Conservation (phyloP, 2,797 vertebrate species). For the Chaenodraco wilsoni region DNA sequence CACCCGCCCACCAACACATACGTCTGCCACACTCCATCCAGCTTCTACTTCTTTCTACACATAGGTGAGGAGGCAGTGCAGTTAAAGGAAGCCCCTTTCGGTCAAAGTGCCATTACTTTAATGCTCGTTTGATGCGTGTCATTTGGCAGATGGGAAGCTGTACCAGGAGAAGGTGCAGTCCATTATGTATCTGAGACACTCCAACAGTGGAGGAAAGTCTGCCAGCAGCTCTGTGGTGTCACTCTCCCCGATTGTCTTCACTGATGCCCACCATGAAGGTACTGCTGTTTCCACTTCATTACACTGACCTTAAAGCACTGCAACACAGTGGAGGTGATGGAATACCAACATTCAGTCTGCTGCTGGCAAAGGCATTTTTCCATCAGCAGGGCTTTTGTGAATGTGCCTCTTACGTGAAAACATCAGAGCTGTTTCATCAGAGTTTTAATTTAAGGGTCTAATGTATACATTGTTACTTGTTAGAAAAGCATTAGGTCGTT, state of each 20-base stretch:
- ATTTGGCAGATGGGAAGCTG: constrained; percentile 91
- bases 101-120: constrained; percentile 13
- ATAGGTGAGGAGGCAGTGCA: constrained; percentile 85
- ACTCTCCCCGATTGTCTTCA: constrained; percentile 87
- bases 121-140: constrained; percentile 44
- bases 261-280: constrained; percentile 86
- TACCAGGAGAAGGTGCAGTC: constrained; percentile 97
- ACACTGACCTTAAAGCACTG: constrained; percentile 1
- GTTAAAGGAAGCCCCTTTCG: constrained; percentile 1
- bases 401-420: constrained; percentile 3
- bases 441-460: constrained; percentile 43
- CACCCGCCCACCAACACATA: constrained; percentile 99
- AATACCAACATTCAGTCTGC: constrained; percentile 10
- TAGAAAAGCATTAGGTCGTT: constrained; percentile 24
- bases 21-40: constrained; percentile 96
- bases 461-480: constrained; percentile 39
- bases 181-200: constrained; percentile 90
- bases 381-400: constrained; percentile 19
- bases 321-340: constrained; percentile 13
- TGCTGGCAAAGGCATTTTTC: constrained; percentile 10
- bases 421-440: constrained; percentile 18
- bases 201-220: constrained; percentile 88
- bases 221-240: constrained; percentile 85
- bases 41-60: constrained; percentile 97
- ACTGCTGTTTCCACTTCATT: constrained; percentile 27